phyloP scores from a whole-genome alignment of 2,888 invertebrate genomes.

The Dicyrtoma fusca region DNA sequence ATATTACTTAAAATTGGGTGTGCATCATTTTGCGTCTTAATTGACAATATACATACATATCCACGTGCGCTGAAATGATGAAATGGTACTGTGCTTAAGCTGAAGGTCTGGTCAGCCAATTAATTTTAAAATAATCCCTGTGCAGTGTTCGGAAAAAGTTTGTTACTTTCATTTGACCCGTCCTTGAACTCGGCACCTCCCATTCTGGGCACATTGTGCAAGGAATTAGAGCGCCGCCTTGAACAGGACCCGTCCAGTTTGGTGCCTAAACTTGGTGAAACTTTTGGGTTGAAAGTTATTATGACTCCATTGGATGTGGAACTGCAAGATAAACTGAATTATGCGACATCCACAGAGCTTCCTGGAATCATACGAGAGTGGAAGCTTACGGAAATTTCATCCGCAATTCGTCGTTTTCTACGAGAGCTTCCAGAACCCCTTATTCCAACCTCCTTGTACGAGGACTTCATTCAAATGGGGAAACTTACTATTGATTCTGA shows the following conservation, averaged over 20 bases:
- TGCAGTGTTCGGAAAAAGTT: slow-evolving; percentile 67
- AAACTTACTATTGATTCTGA: slow-evolving; percentile 51
- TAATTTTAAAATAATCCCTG: no score
- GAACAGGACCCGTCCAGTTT: slow-evolving; percentile 41
- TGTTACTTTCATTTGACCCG: slow-evolving; percentile 68
- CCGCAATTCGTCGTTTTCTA: slow-evolving; percentile 72
- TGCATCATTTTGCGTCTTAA: no score
- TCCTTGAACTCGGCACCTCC: slow-evolving; percentile 66
- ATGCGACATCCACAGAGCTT: neutral
- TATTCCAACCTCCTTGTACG: slow-evolving; percentile 75
- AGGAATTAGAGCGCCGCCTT: slow-evolving; percentile 46
- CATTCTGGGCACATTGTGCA: slow-evolving; percentile 62
- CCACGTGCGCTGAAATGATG: no score
- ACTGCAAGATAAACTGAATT: neutral
- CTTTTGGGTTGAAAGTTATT: slow-evolving; percentile 33
- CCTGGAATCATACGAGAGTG: neutral
- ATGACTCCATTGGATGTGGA: neutral
- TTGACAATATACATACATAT: no score
- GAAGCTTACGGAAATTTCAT: slow-evolving; percentile 62
- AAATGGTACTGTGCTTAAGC: no score
- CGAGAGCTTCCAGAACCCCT: slow-evolving; percentile 75
- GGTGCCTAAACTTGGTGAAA: slow-evolving; percentile 45
- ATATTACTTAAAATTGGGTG: no score
- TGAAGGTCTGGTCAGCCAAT: no score
- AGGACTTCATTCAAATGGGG: slow-evolving; percentile 66